Conservation (phyloP, 2,113 vertebrate species). For the Columba janthina region DNA sequence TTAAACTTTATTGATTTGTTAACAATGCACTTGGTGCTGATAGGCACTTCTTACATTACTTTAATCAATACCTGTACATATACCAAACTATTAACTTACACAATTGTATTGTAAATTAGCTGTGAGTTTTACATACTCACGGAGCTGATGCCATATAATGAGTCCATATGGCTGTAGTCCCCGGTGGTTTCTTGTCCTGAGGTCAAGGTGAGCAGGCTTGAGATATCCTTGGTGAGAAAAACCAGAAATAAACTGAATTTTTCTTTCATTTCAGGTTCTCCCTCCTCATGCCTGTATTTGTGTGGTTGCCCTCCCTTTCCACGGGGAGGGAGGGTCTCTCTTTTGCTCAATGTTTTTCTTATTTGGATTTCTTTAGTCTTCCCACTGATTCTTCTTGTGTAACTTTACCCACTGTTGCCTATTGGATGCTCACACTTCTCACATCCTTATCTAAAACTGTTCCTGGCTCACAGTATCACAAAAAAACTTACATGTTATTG, state of each 20-base stretch:
- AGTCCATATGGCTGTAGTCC: neutral
- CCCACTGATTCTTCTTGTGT: neutral
- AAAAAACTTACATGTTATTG: neutral
- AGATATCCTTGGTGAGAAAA: neutral
- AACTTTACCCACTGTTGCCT: neutral
- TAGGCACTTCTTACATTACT: neutral
- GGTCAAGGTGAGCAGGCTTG: neutral
- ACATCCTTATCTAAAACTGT: neutral
- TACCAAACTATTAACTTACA: neutral
- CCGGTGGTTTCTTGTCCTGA: neutral
- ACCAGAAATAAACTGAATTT: neutral
- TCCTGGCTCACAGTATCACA: neutral
- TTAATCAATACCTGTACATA: neutral
- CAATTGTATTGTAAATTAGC: neutral
- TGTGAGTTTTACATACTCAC: neutral
- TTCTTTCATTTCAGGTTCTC: neutral
- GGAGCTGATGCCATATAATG: neutral
- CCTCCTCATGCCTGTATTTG: neutral
- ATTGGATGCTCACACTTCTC: neutral
- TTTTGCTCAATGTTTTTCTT: neutral
- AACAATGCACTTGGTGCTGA: neutral
- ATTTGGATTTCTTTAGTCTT: neutral
- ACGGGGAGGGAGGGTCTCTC: neutral
- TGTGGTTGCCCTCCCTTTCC: neutral
- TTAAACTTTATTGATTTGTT: neutral